These are phyloP conservation scores for Montipora capricornis DNA, from an alignment of 64 coral and sea anemone genomes.

Conservation along the genomic window DNA sequence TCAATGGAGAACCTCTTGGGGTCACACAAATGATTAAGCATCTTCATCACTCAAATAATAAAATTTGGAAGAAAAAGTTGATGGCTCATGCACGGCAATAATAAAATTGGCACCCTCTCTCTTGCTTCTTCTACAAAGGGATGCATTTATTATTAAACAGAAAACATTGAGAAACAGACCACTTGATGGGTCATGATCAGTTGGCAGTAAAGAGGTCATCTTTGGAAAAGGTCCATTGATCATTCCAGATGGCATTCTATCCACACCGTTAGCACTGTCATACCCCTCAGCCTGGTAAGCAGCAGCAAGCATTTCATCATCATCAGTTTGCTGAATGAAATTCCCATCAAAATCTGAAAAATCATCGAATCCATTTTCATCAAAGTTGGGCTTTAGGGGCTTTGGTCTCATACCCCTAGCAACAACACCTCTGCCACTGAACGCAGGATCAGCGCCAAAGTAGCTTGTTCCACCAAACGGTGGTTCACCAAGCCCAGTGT, in stretches of 20 bases:
- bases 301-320: conserved; percentile 46
- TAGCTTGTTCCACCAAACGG: conserved; percentile 2
- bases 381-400: not conserved
- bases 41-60: no score
- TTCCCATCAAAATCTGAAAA: not conserved
- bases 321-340: not conserved
- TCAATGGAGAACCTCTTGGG: no score
- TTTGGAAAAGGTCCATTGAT: not conserved
- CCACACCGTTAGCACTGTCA: not conserved
- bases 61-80: no score
- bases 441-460: not conserved
- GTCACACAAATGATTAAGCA: no score
- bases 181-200: not conserved
- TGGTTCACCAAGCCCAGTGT: conserved; percentile 2
- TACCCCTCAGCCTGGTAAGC: conserved; percentile 18
- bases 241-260: not conserved
- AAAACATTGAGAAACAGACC: not conserved
- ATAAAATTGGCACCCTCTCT: not conserved
- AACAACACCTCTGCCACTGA: conserved; percentile 1
- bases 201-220: not conserved
- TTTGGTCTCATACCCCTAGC: not conserved
- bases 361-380: not conserved
- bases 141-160: not conserved
- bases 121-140: not conserved
- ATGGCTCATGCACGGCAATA: no score